A percentile compares a stretch with the other conserved stretches of the same genome.
Evolutionary conservation across 2,888 invertebrate genomes (phyloP).

Genomic region (Orthosia gothica): DNA sequence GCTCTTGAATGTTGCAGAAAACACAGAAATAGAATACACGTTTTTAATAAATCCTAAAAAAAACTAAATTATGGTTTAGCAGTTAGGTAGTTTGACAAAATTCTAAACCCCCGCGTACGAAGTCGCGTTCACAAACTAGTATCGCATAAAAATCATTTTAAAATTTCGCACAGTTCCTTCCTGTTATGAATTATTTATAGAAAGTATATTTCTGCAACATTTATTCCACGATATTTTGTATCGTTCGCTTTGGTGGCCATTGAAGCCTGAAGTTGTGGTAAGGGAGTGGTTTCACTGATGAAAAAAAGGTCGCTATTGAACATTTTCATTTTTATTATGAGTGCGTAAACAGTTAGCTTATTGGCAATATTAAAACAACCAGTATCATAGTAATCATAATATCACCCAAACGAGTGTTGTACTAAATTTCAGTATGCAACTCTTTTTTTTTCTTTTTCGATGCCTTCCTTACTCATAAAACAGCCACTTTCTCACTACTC

Average conservation of each 20-base stretch:
- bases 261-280: conserved; percentile 29
- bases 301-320: conserved; percentile 8
- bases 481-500: no score
- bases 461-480: no score
- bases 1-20: no score
- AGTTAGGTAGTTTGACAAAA: neutral
- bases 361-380: no score
- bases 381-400: no score
- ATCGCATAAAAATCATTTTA: conserved; percentile 34
- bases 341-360: no score
- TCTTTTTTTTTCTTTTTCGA: no score
- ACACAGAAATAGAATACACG: no score
- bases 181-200: conserved; percentile 61
- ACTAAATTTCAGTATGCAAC: no score
- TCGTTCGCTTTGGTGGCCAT: conserved; percentile 43
- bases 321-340: neutral
- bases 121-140: conserved; percentile 6
- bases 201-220: conserved; percentile 55
- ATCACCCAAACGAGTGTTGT: no score
- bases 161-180: conserved; percentile 41
- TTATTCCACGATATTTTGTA: conserved; percentile 45
- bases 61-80: no score
- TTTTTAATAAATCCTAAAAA: no score
- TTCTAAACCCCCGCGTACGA: neutral
- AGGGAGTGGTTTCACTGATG: conserved; percentile 5